Percentiles rank a stretch among this genome's conserved stretches.
These are phyloP conservation scores for Xestobium rufovillosum DNA, from an alignment of 2,888 invertebrate genomes.

Conservation along the genomic window DNA sequence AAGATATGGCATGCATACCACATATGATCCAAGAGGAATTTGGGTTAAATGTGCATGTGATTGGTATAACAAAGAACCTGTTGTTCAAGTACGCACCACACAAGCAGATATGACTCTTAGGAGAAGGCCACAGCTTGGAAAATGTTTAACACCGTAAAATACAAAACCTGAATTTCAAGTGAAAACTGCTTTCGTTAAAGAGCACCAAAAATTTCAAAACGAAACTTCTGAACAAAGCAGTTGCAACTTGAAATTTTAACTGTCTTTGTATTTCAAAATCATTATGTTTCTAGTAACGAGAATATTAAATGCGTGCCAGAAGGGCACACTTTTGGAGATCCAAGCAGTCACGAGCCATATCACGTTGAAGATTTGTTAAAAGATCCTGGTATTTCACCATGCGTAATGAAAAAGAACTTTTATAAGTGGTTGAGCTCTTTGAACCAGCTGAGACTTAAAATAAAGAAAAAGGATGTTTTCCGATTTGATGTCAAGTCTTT, in stretches of 20 bases:
- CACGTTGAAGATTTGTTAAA: conserved; percentile 44
- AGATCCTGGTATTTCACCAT: conserved; percentile 28
- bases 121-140: conserved; percentile 40
- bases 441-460: conserved; percentile 41
- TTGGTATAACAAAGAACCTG: conserved; percentile 39
- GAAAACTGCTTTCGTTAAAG: conserved; percentile 1
- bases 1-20: conserved; percentile 44
- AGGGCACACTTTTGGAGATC: conserved; percentile 46
- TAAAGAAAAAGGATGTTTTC: conserved; percentile 30
- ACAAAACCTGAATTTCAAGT: background rate
- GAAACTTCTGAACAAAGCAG: too few species aligned
- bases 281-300: conserved; percentile 36
- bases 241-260: too few species aligned
- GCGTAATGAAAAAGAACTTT: conserved; percentile 39
- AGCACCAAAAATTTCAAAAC: too few species aligned
- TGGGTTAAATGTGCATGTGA: conserved; percentile 42
- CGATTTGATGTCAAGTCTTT: conserved; percentile 31
- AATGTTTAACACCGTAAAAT: conserved; percentile 42
- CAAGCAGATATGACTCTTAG: conserved; percentile 42
- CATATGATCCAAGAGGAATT: conserved; percentile 45
- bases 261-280: too few species aligned
- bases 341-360: conserved; percentile 37
- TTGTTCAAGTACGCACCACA: conserved; percentile 39
- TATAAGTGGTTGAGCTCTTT: conserved; percentile 45
- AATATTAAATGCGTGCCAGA: conserved; percentile 45